Evolutionary conservation across 2,797 vertebrate genomes (phyloP), one percentile per base, ranked within the genome.

Genomic region (Odontamblyopus lacepedii): DNA sequence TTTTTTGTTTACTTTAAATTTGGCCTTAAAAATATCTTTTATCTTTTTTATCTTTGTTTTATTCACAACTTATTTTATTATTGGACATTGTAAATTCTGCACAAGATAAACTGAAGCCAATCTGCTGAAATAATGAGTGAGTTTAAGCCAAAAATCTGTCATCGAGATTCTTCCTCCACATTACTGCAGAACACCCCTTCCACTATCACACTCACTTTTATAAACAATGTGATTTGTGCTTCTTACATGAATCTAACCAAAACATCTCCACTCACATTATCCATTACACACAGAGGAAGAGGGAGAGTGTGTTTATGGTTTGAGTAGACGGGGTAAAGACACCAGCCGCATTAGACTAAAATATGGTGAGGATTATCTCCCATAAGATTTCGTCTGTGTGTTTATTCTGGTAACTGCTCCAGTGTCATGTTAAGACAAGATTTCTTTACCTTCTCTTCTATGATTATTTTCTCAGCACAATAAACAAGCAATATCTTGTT

Each of bases 171-270:
- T 78, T 83, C 78, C 76, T 68, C 61, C 30, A 80, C 80, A 81
- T 83, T 72, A 63, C 76, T 65, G 63, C 72, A 27, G 59, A 60
- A 0, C 27, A 61, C 80, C 77, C 65, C 71, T 79, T 76, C 73
- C 66, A 63, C 62, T 35, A 76, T 70, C 71, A 19, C 64, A 73
- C 70, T 29, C 70, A 56, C 35, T 76, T 85, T 77, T 69, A 77
- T 78, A 83, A 88, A 85, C 84, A 80, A 23, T 78, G 75, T 6
- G 87, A 82, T 86, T 83, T 85, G 77, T 85, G 83, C 79, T 86
- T 83, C 77, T 78, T 69, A 63, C 80, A 82, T 87, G 81, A 87
- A 86, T 88, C 86, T 83, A 69, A 87, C 76, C 83, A 67, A 71
- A 84, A 83, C 83, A 88, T 87, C 82, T 78, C 78, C 4, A 11